Percentiles rank a stretch among this genome's conserved stretches.
Conservation (phyloP, 2,113 vertebrate species). For the Panthera tigris region DNA sequence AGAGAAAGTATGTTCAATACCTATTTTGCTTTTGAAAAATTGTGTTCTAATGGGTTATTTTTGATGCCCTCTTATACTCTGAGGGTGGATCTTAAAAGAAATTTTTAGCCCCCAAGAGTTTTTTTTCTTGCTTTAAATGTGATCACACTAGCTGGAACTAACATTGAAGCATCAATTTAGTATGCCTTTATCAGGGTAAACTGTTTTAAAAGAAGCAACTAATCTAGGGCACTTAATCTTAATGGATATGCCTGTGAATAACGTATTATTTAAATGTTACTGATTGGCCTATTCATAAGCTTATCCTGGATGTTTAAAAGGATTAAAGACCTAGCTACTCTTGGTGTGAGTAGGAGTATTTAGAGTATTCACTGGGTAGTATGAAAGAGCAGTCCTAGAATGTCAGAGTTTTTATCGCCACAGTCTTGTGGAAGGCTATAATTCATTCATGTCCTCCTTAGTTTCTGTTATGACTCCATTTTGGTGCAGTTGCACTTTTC, state of each 20-base stretch:
- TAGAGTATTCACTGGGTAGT: not conserved
- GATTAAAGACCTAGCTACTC: conserved; percentile 22
- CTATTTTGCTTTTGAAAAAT: conserved; percentile 35
- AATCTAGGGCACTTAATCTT: conserved; percentile 23
- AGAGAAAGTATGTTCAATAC: not conserved
- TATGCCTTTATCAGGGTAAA: conserved; percentile 29
- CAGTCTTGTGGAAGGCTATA: not conserved
- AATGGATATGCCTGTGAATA: conserved; percentile 30
- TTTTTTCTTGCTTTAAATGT: not conserved
- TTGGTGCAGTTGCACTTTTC: conserved; percentile 25
- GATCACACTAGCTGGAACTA: not conserved
- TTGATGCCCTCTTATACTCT: not conserved
- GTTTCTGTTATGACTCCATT: not conserved
- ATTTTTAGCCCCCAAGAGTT: conserved; percentile 34
- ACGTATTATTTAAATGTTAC: conserved; percentile 45
- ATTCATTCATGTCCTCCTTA: not conserved
- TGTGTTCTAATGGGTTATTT: conserved; percentile 40
- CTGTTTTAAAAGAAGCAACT: conserved; percentile 48
- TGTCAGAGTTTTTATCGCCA: not conserved
- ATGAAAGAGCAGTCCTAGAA: not conserved
- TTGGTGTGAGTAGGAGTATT: not conserved
- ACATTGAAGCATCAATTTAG: conserved; percentile 11
- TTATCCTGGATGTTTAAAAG: conserved; percentile 20
- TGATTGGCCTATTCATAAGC: conserved; percentile 50
- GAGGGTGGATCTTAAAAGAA: conserved; percentile 45